Conservation (phyloP, 2,113 vertebrate species). For the Gobius niger region DNA sequence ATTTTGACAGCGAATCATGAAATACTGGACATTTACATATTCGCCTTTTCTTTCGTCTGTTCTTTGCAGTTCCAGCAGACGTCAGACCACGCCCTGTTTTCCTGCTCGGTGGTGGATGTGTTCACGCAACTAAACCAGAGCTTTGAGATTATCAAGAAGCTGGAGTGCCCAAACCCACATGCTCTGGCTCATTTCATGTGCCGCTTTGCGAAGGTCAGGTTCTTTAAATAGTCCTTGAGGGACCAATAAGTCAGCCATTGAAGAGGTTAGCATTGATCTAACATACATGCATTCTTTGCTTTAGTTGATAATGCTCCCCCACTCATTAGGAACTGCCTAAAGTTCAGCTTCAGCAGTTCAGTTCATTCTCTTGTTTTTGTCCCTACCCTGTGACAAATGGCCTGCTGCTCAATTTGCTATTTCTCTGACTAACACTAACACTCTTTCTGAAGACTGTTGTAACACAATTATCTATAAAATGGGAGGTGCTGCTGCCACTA, state of each 20-base stretch:
- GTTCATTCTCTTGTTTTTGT: neutral
- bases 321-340: constrained; percentile 16
- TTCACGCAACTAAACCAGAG: constrained; percentile 99
- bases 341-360: neutral
- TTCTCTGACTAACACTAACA: neutral
- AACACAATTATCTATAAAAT: neutral
- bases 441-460: neutral
- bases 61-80: constrained; percentile 91
- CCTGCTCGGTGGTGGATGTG: constrained; percentile 97
- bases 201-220: constrained; percentile 93
- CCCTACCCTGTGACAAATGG: neutral
- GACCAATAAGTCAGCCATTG: constrained; percentile 23
- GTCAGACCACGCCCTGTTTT: constrained; percentile 96
- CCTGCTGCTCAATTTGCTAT: neutral
- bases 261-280: constrained; percentile 41
- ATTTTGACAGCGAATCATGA: neutral
- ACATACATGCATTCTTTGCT: constrained; percentile 19
- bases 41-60: neutral
- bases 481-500: neutral
- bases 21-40: constrained; percentile 2
- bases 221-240: constrained; percentile 15
- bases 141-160: constrained; percentile 97
- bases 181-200: constrained; percentile 97
- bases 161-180: constrained; percentile 97
- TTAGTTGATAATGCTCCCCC: constrained; percentile 10